Evolutionary conservation across 2,888 invertebrate species (phyloP), one percentile per base, ranked within the genome.

Genomic region (Ectemnius continuus): DNA sequence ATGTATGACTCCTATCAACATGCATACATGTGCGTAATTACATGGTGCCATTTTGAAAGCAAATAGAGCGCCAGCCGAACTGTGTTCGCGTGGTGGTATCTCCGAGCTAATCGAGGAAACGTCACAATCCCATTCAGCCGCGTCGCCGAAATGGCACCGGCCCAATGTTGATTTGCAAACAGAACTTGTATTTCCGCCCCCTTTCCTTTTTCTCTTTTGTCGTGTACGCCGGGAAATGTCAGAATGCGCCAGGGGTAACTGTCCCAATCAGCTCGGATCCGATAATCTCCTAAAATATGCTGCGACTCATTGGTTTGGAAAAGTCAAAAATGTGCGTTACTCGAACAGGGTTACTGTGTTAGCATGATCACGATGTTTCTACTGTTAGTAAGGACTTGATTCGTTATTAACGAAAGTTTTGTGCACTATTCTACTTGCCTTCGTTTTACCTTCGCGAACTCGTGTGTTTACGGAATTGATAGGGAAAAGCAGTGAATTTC

Each of bases 21-120:
- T 46, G 57, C 52, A 56, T 66, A 67, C 60, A 28, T 59, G 56
- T 61, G 59, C 70, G 63, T 62, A 67, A 48, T 59, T 72, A 36
- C 36, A 36, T 78, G 69, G 65, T 63, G 70, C 80, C 73, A 70
- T 76, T 75, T 81, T 76, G 79, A 75, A 79, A 75, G 75, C 72
- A 73, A 63, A 70, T 52, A 75, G 64, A 36, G 36, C 36, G 36
- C 71, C 76, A 64, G 70, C 67, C 48, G 65, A 70, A 69, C 61
- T 69, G 76, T 60, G 61, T 68, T 14, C 61, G 68, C 23, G 36
- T 18, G 70, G 36, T 18, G 70, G 62, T 66, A 66, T 66, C 69
- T 73, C 71, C 69, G 68, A 20, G 65, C 70, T 63, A 73, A 79
- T 79, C 81, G 80, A 75, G 69, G 65, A 75, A 78, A 76, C 74